These are phyloP conservation scores for Eolophus roseicapilla DNA, from an alignment of 2,113 vertebrate species.

Conservation along the genomic window DNA sequence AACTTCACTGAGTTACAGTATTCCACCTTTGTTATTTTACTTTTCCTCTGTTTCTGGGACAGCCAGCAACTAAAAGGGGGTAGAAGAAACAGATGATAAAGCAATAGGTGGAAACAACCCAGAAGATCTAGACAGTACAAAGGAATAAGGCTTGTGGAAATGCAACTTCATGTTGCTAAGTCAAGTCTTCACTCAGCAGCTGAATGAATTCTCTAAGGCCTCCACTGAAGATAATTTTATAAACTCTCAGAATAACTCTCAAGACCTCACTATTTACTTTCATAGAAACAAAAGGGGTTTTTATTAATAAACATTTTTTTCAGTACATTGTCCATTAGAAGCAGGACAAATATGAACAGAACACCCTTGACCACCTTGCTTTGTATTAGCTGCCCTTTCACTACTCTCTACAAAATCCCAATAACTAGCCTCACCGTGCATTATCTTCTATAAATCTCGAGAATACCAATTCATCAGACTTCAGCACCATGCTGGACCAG, in stretches of 20 bases:
- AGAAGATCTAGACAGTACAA: too few relatives aligned
- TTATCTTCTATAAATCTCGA: background rate
- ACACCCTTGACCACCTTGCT: background rate
- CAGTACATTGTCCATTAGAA: background rate
- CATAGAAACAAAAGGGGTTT: background rate
- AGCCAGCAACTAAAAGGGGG: background rate
- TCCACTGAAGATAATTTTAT: too few relatives aligned
- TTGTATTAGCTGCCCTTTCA: background rate
- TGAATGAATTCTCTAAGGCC: too few relatives aligned
- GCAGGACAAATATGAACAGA: background rate
- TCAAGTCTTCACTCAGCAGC: too few relatives aligned
- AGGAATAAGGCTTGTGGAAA: too few relatives aligned
- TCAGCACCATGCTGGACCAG: background rate
- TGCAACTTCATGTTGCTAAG: too few relatives aligned
- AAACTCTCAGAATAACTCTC: too few relatives aligned
- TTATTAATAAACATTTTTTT: background rate
- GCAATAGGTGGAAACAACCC: too few relatives aligned
- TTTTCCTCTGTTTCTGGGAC: background rate
- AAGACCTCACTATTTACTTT: background rate
- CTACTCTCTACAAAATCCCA: background rate
- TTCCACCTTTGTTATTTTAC: accelerated
- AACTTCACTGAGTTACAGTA: background rate
- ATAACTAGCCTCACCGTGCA: background rate
- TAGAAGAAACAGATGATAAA: too few relatives aligned
- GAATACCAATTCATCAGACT: background rate